These are phyloP conservation scores for Megaleporinus macrocephalus DNA, from an alignment of 2,113 vertebrate genomes.

Conservation along the genomic window DNA sequence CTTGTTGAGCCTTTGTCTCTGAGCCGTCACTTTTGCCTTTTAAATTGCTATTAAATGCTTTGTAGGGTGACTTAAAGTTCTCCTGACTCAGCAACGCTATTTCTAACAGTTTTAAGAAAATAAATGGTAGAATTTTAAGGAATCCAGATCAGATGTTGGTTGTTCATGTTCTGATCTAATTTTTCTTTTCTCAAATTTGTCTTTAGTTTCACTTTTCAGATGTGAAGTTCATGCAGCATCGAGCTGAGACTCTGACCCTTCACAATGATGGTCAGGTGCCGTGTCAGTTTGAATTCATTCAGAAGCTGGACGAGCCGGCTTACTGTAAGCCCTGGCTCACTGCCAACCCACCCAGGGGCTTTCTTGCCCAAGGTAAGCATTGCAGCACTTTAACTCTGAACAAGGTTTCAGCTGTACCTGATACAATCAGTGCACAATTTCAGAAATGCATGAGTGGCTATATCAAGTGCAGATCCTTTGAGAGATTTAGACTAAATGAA, in stretches of 20 bases:
- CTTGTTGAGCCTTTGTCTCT: too few relatives aligned
- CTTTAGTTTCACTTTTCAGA: slow-evolving; percentile 88
- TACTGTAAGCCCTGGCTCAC: slow-evolving; percentile 94
- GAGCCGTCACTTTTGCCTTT: too few relatives aligned
- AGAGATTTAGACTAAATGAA: not conserved
- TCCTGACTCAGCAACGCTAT: too few relatives aligned
- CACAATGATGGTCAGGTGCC: slow-evolving; percentile 90
- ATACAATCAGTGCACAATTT: not conserved
- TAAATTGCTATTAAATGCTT: too few relatives aligned
- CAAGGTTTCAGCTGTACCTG: not conserved
- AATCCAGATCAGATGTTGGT: not conserved
- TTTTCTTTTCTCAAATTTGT: not conserved
- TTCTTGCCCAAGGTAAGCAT: slow-evolving; percentile 87
- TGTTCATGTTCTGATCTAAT: not conserved
- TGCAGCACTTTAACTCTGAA: not conserved
- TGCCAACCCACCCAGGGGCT: slow-evolving; percentile 88
- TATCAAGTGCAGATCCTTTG: not conserved
- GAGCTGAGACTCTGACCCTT: slow-evolving; percentile 82
- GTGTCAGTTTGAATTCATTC: slow-evolving; percentile 96
- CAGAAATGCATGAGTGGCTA: not conserved
- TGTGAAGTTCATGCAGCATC: slow-evolving; percentile 94
- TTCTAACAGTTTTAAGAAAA: too few relatives aligned
- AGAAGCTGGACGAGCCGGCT: slow-evolving; percentile 85
- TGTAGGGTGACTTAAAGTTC: too few relatives aligned
- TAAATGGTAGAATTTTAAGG: too few relatives aligned